phyloP scores from a whole-genome alignment of 2,797 vertebrate species.

The Pipistrellus pipistrellus region DNA sequence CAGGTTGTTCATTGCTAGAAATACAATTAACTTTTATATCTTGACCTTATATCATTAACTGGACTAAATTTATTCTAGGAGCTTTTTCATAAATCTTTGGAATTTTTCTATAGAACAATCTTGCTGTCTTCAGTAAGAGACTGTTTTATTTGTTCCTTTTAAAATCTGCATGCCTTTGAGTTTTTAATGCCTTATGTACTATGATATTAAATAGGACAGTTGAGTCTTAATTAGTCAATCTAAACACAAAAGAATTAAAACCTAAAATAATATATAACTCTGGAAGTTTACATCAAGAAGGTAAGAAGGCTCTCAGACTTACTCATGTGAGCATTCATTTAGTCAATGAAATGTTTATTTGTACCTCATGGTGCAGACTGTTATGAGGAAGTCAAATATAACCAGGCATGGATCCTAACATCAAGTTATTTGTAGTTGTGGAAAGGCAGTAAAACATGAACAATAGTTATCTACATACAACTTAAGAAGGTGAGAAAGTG shows the following conservation, averaged over 20 bases:
- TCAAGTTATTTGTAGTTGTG: neutral
- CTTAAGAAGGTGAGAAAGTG: neutral
- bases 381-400: neutral
- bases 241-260: constrained; percentile 33
- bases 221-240: constrained; percentile 7
- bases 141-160: constrained; percentile 40
- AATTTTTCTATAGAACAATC: neutral
- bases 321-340: neutral
- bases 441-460: neutral
- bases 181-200: neutral
- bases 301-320: neutral
- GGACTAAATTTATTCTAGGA: constrained; percentile 32
- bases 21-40: neutral
- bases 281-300: neutral
- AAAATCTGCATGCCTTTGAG: neutral
- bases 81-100: neutral
- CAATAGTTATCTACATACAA: neutral
- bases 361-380: neutral
- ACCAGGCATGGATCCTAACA: neutral
- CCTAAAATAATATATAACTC: neutral
- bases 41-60: neutral
- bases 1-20: neutral
- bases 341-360: constrained; percentile 4
- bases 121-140: neutral
- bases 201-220: neutral